Evolutionary conservation across 35 echinoderm and acorn worm species (phyloP).

Genomic region (Holothuria glaberrima): DNA sequence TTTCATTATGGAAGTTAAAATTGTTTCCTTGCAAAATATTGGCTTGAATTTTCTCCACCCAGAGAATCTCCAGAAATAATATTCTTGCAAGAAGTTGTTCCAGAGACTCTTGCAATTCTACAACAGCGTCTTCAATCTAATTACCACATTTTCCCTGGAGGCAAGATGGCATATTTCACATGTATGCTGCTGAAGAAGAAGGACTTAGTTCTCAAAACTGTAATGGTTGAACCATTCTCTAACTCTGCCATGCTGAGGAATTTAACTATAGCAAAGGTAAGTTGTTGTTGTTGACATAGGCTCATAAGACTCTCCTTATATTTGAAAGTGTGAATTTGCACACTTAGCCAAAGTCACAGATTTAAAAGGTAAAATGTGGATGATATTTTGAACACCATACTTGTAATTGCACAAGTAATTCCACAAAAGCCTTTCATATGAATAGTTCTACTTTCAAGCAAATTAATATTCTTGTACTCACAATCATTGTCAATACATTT

Average conservation of each 20-base stretch:
- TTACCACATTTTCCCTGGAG: slow-evolving; percentile 30
- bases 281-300: too few relatives aligned
- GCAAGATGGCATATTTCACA: slow-evolving; percentile 29
- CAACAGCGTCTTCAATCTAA: not conserved
- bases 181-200: slow-evolving; percentile 12
- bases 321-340: not conserved
- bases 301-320: too few relatives aligned
- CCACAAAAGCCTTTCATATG: too few relatives aligned
- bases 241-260: slow-evolving; percentile 17
- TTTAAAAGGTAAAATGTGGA: too few relatives aligned
- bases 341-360: not conserved
- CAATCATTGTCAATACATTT: too few relatives aligned
- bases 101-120: not conserved
- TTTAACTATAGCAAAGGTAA: slow-evolving; percentile 34
- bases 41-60: too few relatives aligned
- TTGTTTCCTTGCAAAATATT: too few relatives aligned
- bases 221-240: slow-evolving; percentile 39
- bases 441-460: too few relatives aligned
- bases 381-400: too few relatives aligned
- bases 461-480: too few relatives aligned
- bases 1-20: too few relatives aligned
- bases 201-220: not conserved
- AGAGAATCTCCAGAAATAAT: slow-evolving; percentile 48
- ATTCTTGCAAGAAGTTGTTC: slow-evolving; percentile 45
- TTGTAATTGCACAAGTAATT: too few relatives aligned